Base-by-base conservation (phyloP, 2,797 vertebrate species). In the Austrolebias charrua region DNA sequence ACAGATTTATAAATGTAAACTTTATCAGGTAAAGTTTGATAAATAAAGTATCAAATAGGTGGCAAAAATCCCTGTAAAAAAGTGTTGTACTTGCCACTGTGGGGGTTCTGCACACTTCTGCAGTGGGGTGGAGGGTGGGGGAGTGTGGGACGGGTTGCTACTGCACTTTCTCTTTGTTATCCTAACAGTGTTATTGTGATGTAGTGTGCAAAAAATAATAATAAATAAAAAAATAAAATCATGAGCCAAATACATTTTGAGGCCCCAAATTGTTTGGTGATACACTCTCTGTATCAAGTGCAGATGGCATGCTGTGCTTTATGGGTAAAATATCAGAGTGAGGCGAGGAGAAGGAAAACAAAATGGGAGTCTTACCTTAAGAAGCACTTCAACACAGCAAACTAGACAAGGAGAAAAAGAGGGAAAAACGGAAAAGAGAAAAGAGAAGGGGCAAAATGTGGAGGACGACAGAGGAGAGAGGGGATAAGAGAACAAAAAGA, bases 331-430 rank as follows among this genome's bases (percentile, higher is more conserved):
- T 80, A 84, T 83, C 71, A 80, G 73, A 58, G 44, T 33, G 68
- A 48, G 62, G 76, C 71, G 63, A 69, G 46, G 8, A 63, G 33
- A 42, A 69, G 53, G 53, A 78, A 72, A 70, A 66, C 35, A 64
- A 72, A 68, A 62, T 60, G 49, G 19, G 73, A 74, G 18, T 73
- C 84, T 88, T 90, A 90, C 90, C 90, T 88, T 86, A 72, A 81
- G 66, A 88, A 84, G 79, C 70, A 69, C 84, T 83, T 77, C 49
- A 72, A 55, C 78, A 69, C 72, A 38, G 82, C 76, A 88, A 86
- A 81, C 90, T 90, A 81, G 43, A 73, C 61, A 65, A 50, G 66
- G 29, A 64, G 46, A 24, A 60, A 55, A 10, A 45, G 46, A 51
- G 11, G 24, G 3, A 24, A 24, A 24, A 24, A 24, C n/a, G n/a